Evolutionary conservation across 1,140 invertebrate species (phyloP), one percentile per base, ranked within the genome.

Genomic region (Drosophila mayri): DNA sequence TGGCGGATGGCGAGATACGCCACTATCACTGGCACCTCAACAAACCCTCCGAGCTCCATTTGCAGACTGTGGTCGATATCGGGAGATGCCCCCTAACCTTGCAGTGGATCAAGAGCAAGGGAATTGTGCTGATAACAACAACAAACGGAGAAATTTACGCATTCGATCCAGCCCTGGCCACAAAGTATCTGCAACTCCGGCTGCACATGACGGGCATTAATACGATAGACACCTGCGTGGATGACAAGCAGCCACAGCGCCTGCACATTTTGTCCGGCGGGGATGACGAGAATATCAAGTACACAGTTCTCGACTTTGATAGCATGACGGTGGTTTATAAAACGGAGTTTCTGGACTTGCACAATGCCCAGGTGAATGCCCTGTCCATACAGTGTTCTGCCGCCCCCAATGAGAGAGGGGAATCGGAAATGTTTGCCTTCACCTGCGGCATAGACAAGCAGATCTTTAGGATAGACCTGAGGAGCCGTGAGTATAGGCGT

Each of bases 261-360:
- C n/a, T 92, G 37, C 79, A 88, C 49, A 35, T 92, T 4, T 32
- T 92, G 9, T 83, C 92, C 8, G 92, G 92, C 6, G 91, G 92
- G 0, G 92, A 92, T 61, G 92, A 92, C 63, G 91, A 92, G 59
- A 65, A 50, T 4, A 55, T 92, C 7, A 79, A 73, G 20, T 57
- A 83, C 62, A 83, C 86, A 8, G 59, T 38, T 9, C 44, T 87
- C 4, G 35, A 78, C 20, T 47, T 77, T 14, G 3, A 46, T 1
- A 46, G 32, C 10, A 64, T 74, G 43, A 49, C 0, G 8, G 44
- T 73, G 22, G 35, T 43, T 22, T 3, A 37, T 30, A 35, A 52
- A 9, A 28, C n/a, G 0, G 43, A 55, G 12, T 65, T 80, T 9
- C 5, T 18, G 11, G 28, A 38, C 4, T 30, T 77, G 8, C 84